Base-by-base conservation (phyloP, 2,888 invertebrate genomes). In the Leptodirus hochenwartii region DNA sequence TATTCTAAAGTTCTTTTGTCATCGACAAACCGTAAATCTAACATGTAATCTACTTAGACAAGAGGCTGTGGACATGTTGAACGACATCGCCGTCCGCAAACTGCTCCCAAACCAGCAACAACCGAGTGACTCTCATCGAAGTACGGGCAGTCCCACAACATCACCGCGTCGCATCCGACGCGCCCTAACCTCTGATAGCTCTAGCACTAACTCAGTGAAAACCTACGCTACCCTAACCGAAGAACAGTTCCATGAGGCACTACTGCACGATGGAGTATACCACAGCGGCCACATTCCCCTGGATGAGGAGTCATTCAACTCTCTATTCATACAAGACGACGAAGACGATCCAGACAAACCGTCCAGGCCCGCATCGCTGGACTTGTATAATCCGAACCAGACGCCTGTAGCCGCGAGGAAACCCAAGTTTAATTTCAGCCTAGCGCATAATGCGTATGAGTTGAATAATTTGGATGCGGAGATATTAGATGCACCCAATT, bases 41-140 rank as follows among this genome's bases (percentile, higher is more conserved):
- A n/a, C n/a, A n/a, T n/a, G n/a, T n/a, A n/a, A n/a, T n/a, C n/a
- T 12, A 6, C 25, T 6, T 48, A 75, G 79, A 50, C 71, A 80
- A 58, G 82, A 84, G 62, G 84, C 84, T 32, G 70, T 80, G 34
- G 80, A 82, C 42, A 78, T 82, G 76, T 58, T 84, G 28, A 78
- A 75, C 49, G 82, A 82, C 53, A 59, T 82, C 43, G 79, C 81
- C 2, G 74, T 76, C 20, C 64, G 78, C 23, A 73, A 80, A 40
- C 61, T 77, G 38, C 69, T 74, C 5, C 74, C 75, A 3, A 68
- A 69, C 42, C 56, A 58, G 36, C 51, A 47, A 43, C 47, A 48
- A 43, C 50, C 51, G 32, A 52, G 46, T 39, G 49, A 44, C 29
- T 34, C 37, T 2, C 23, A 25, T 22, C 15, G 22, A 14, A 58